phyloP scores from a whole-genome alignment of 2,888 invertebrate genomes.

The Megamerina dolium region DNA sequence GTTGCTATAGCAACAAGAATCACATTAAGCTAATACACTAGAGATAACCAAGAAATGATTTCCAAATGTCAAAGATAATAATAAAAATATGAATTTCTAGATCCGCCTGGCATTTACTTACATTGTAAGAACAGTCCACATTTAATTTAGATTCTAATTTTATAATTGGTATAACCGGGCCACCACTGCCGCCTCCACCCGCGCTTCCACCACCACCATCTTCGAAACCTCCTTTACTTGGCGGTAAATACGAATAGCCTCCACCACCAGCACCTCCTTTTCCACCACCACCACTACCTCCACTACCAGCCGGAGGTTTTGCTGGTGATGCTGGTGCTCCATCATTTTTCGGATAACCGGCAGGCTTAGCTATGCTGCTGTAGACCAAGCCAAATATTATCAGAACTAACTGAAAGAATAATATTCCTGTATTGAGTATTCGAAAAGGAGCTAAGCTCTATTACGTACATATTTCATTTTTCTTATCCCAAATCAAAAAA shows the following conservation, averaged over 20 bases:
- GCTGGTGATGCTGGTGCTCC: constrained; percentile 18
- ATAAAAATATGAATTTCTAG: too few species aligned
- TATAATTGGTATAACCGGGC: constrained; percentile 40
- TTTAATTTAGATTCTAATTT: constrained; percentile 43
- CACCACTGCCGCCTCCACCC: constrained; percentile 20
- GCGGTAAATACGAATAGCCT: constrained; percentile 29
- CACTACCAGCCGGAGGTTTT: constrained; percentile 15
- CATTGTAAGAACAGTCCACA: constrained; percentile 45
- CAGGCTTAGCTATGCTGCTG: constrained; percentile 22
- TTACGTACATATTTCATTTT: background rate
- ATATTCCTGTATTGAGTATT: background rate
- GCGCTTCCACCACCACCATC: constrained; percentile 22
- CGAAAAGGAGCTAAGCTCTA: background rate
- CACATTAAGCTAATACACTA: background rate
- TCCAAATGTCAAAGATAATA: too few species aligned
- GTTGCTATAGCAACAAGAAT: background rate
- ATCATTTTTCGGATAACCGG: constrained; percentile 31
- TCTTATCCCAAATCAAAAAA: background rate
- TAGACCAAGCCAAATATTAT: background rate
- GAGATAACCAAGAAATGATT: too few species aligned
- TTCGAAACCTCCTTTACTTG: constrained; percentile 16
- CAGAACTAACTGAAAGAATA: background rate
- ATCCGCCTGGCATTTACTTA: too few species aligned
- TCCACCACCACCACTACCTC: constrained; percentile 12
- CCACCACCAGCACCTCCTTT: constrained; percentile 15